Evolutionary conservation across 2,888 invertebrate species (phyloP), one percentile per base, ranked within the genome.

Genomic region (Drosophila lacicola): DNA sequence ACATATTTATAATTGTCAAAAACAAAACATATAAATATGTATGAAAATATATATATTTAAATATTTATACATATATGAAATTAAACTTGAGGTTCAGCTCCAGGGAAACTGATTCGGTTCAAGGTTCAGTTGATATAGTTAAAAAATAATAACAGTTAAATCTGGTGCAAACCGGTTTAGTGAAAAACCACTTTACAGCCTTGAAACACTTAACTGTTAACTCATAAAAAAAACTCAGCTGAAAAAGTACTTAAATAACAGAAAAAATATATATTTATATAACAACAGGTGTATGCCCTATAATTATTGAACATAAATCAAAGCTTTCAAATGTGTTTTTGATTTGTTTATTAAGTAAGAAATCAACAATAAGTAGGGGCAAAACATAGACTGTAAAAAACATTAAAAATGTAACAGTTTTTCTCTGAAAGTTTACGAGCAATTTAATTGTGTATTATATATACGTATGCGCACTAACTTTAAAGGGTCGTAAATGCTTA

Each of bases 291-390:
- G 34, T 29, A 19, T 44, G 33, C 53, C 44, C 44, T n/a, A 45
- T 54, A 64, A 64, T 64, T 64, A 64, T 53, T 54, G 44, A 54
- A 53, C 54, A 37, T 64, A 37, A 67, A 67, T 67, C 44, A 39
- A 46, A 14, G 5, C 21, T 39, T 63, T 62, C 37, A 37, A 57
- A 33, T 45, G n/a, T 37, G 29, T 17, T 17, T 42, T 56, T 55
- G 11, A 36, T 41, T 25, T 46, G 29, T 34, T 29, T 25, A 63
- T 36, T 17, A 25, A 13, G 17, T 14, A 51, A 25, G 29, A 11
- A 14, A 21, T 10, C 14, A 25, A 39, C 14, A 58, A 13, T 10
- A 37, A 47, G 33, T 21, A 37, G 29, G 17, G 4, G 17, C 9
- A 21, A 53, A 57, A 55, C 25, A 25, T 8, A 25, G 25, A 25